Evolutionary conservation across 53 echinoderm and acorn worm species (phyloP).

Genomic region (Luidia sarsii): DNA sequence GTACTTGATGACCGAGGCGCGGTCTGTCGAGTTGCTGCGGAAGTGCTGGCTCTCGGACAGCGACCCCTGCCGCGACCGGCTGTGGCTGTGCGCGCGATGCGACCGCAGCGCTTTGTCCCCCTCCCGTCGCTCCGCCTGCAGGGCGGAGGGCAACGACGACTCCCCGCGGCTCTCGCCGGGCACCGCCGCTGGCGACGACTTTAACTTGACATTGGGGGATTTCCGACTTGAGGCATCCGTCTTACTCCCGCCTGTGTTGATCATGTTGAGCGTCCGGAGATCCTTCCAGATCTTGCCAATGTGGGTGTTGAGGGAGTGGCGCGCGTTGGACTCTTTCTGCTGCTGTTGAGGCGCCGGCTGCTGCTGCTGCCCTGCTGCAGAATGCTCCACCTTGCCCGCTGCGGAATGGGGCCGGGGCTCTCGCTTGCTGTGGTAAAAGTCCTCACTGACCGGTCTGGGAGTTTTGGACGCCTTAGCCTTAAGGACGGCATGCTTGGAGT

Average conservation of each 20-base stretch:
- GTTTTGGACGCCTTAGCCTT: conserved; percentile 38
- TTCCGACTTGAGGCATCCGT: background rate
- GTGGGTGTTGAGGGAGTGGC: conserved; percentile 17
- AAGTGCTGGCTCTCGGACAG: conserved; percentile 47
- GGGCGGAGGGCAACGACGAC: background rate
- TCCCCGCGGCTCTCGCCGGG: background rate
- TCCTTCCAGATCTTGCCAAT: conserved; percentile 41
- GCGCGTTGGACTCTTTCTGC: conserved; percentile 13
- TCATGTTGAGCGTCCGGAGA: conserved; percentile 17
- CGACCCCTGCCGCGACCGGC: conserved; percentile 41
- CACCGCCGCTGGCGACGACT: background rate
- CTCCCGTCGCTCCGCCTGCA: background rate
- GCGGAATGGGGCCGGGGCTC: background rate
- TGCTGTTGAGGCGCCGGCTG: background rate
- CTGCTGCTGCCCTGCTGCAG: too few species aligned
- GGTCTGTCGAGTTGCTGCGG: conserved; percentile 88
- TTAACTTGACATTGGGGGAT: background rate
- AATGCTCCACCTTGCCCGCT: background rate
- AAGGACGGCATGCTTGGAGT: conserved; percentile 8
- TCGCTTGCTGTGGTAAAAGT: background rate
- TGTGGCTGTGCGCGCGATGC: conserved; percentile 34
- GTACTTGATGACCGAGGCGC: conserved; percentile 63
- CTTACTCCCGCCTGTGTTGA: conserved; percentile 14
- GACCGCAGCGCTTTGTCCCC: background rate
- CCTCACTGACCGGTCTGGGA: background rate